Conservation (phyloP, 2,797 vertebrate species). For the Heteromormyrus szaboi region DNA sequence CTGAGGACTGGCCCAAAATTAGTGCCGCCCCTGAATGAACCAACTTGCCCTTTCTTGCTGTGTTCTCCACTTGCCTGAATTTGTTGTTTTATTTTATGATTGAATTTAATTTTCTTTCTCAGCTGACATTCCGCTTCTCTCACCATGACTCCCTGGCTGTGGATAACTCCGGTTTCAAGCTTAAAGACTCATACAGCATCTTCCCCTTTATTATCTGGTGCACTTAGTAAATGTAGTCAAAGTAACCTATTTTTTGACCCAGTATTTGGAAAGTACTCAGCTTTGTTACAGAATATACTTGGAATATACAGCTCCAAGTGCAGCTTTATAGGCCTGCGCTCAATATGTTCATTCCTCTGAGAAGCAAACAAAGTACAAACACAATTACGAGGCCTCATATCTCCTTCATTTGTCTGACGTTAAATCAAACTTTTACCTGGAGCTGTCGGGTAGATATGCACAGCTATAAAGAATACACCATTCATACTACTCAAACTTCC, state of each 20-base stretch:
- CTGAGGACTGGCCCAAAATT: not conserved
- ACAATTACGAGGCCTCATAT: not conserved
- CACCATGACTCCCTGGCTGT: not conserved
- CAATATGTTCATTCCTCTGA: not conserved
- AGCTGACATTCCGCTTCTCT: not conserved
- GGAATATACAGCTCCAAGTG: not conserved
- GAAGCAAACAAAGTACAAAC: not conserved
- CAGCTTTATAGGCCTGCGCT: not conserved
- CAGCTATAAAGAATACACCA: not conserved
- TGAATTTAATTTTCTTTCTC: conserved; percentile 6
- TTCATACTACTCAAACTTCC: not conserved
- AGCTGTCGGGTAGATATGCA: not conserved
- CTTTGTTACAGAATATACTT: not conserved
- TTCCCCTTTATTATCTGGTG: not conserved
- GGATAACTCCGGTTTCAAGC: not conserved
- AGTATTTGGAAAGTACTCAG: not conserved
- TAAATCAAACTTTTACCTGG: not conserved
- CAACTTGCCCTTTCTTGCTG: not conserved
- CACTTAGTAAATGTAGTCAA: not conserved
- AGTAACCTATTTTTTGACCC: not conserved
- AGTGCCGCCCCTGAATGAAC: not conserved
- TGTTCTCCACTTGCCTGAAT: not conserved
- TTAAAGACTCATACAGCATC: not conserved
- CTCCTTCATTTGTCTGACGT: not conserved
- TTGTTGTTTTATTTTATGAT: not conserved